Base-by-base conservation (phyloP, 1,140 invertebrate species). In the Dendrolimus kikuchii region DNA sequence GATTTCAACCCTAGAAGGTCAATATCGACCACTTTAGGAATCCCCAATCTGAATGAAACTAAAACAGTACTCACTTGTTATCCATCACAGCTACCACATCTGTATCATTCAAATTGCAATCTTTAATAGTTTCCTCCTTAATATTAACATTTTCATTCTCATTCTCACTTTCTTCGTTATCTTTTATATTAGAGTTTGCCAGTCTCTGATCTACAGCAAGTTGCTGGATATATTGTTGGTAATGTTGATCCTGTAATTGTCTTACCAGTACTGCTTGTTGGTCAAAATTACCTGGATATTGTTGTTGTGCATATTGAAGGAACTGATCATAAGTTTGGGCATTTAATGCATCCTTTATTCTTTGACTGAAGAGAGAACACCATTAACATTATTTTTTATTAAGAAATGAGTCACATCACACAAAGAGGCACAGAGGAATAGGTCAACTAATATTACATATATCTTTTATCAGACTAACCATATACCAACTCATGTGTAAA, bases 181-280 rank as follows among this genome's bases (percentile, higher is more conserved):
- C 71, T 37, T 71, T 73, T 39, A 77, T 63, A 53, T 64, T 77
- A 4, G 76, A 74, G 51, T 81, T 82, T 1, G 79, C 75, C 50
- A 90, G 87, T 56, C 90, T 78, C 51, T 93, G 90, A 40, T 90
- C 89, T 5, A 89, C 81, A 0, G 89, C 74, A 23, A 93, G 68
- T 73, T 95, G 96, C 72, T 98, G 95, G 92, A 99, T 98, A 75
- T 99, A 99, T 74, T 99, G 97, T 74, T 98, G 96, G 78, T 98
- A 99, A 87, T 99, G 98, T 69, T 99, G 96, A 65, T 98, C 97
- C 88, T 99, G 98, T 42, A 99, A 81, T 73, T 99, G 97, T 46
- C 92, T 89, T 49, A 99, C 96, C 9, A 99, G 87, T 49, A 96
- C 91, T 2, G 94, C 96, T 91, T 99, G 98, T 89, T 98, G 95